Base-by-base conservation (phyloP, 2,797 vertebrate genomes). In the Botia almorhae region DNA sequence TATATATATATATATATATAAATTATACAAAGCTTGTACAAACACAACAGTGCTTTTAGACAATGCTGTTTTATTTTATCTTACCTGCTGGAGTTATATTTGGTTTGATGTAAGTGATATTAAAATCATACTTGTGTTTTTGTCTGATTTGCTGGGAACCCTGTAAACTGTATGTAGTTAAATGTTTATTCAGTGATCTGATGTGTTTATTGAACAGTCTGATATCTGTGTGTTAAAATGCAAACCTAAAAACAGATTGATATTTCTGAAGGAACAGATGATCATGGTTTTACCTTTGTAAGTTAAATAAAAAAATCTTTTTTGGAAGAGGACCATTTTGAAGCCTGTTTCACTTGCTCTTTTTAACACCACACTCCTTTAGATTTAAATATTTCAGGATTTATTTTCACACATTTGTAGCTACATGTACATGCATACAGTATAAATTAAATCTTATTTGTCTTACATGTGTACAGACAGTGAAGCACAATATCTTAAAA, bases 21-120 rank as follows among this genome's bases (percentile, higher is more conserved):
- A 93, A 93, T 92, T 95, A 95, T 90, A 94, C 90, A 91, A 94
- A 93, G 95, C 95, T 95, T 97, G 95, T 98, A 97, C 94, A 97
- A 97, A 98, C 95, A 97, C 96, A 92, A 61, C 33, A 94, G 96
- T 96, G 94, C 94, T 93, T 95, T 97, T 91, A 90, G 87, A 92
- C 94, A 26, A 26, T 92, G 89, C 92, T 96, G 94, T 96, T 60
- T 83, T 69, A 74, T 83, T 85, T 79, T 96, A 97, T 96, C 93
- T 96, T 96, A 96, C 88, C 92, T 93, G 95, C 94, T 94, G 93
- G 88, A 94, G 93, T 96, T 94, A 93, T 80, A 93, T 95, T 93
- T 96, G 95, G 91, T 94, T 94, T 90, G 90, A 94, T 96, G 96
- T 97, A 94, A 89, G 91, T 94, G 94, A 94, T 95, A 93, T 97